Evolutionary conservation across 2,113 vertebrate species (phyloP), one percentile per base, ranked within the genome.

Genomic region (Amazona vittata): DNA sequence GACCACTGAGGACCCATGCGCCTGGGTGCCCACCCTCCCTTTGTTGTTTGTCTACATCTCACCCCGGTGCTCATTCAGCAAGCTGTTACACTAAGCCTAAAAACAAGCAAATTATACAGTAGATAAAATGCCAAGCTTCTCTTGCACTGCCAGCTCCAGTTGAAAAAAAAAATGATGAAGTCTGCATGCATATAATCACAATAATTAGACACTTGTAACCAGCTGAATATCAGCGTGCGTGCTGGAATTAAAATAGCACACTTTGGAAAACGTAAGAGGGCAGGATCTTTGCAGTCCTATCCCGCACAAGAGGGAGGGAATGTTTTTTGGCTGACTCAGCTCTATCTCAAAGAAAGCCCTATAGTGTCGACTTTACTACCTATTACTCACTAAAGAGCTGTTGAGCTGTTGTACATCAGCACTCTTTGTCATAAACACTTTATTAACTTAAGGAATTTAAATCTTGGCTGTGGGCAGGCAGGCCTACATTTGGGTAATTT

Each of bases 181-280:
- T 90, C 74, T 57, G 84, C 83, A 89, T 86, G 93, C 90, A 83
- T 86, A 86, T 90, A 94, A 96, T 96, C 88, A 95, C 84, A 95
- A 60, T 96, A 97, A 96, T 96, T 94, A 96, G 97, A 95, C 83
- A 85, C 85, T 97, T 87, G 78, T 86, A 96, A 86, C 60, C 85
- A 88, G 91, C 93, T 96, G 95, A 85, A 35, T 41, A 94, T 93
- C 94, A 91, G 93, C 80, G 53, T 31, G 62, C 43, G 6, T 64
- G n/a, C 67, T 69, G 81, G 93, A 94, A 94, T 87, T 94, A 94
- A 95, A 97, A 94, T 85, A 94, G 93, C 63, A 83, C 75, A 52
- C 78, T 90, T 39, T 52, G 75, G 87, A 94, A 87, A 89, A 82
- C 1, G 4, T 63, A 83, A 73, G 35, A 73, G 75, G 50, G 47